Base-by-base conservation (phyloP, 37 sponge, comb jelly and placozoan genomes). In the Oopsacas minuta region DNA sequence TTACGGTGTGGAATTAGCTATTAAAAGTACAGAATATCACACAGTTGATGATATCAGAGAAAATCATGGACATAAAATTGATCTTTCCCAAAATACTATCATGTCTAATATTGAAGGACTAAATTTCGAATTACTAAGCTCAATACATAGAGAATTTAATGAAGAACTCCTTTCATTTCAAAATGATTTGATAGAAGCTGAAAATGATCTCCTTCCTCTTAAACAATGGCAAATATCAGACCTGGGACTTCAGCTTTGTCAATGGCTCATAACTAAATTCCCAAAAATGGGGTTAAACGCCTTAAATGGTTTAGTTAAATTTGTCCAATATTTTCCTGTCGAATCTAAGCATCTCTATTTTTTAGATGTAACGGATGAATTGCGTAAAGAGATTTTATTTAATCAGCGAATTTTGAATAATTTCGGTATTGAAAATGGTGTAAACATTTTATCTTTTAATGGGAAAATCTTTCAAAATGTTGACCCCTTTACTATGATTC, bases 1-100 rank as follows among this genome's bases (percentile, higher is more conserved):
- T 0, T 97, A 93, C 52, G 99, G 99, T 1, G 94, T 97, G 0
- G 87, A 95, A 61, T 84, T 97, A 53, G 92, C 93, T 34, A 87
- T 97, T 23, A 97, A 97, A 88, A 97, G 90, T 53, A 92, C 99
- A 36, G 99, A 97, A 82, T 97, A 97, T 83, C 94, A 90, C 36
- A 94, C 96, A 28, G 88, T 95, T 49, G 99, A 97, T 85, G 99
- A 97, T 85, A 87, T 86, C 22, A 52, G 84, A 30, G 89, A 94
- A 22, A 28, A 89, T 42, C 87, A 89, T 85, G 82, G 85, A n/a
- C n/a, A n/a, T n/a, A n/a, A n/a, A n/a, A n/a, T n/a, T n/a, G n/a
- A n/a, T n/a, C n/a, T n/a, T n/a, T n/a, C n/a, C n/a, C n/a, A n/a
- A n/a, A n/a, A n/a, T n/a, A n/a, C n/a, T n/a, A n/a, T n/a, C n/a